A percentile compares a stretch with the other conserved stretches of the same genome.
phyloP scores from a whole-genome alignment of 2,888 invertebrate genomes.

The Busseola fusca region DNA sequence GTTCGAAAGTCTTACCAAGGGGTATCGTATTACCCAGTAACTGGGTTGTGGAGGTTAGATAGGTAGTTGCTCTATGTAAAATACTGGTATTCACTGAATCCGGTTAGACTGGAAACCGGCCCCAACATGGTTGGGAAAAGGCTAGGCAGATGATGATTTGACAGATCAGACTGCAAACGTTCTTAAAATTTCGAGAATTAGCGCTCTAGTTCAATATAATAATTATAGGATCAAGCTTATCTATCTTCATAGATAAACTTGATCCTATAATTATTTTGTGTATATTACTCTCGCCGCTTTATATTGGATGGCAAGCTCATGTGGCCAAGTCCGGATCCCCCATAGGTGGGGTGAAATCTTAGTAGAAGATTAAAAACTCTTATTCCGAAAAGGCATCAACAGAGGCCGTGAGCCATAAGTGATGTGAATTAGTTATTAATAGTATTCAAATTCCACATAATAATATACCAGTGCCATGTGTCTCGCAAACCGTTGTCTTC shows the following conservation, averaged over 20 bases:
- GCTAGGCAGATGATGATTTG: too few species aligned
- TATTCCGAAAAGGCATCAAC: background rate
- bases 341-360: background rate
- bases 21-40: too few species aligned
- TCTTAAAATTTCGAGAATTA: too few species aligned
- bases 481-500: conserved; percentile 25
- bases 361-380: background rate
- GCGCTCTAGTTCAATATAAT: too few species aligned
- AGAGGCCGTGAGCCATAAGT: background rate
- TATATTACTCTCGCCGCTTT: background rate
- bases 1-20: too few species aligned
- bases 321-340: background rate
- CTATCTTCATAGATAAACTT: background rate
- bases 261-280: background rate
- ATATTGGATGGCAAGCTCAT: background rate
- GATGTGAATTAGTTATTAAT: conserved; percentile 10
- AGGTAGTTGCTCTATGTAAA: too few species aligned
- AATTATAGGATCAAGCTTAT: too few species aligned
- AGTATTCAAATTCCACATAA: conserved; percentile 1
- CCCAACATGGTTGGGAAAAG: too few species aligned
- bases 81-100: too few species aligned
- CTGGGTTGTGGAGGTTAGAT: too few species aligned
- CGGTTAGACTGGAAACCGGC: too few species aligned
- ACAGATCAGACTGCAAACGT: too few species aligned
- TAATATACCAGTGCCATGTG: conserved; percentile 25